Base-by-base conservation (phyloP, 2,797 vertebrate species). In the Caiman crocodilus region DNA sequence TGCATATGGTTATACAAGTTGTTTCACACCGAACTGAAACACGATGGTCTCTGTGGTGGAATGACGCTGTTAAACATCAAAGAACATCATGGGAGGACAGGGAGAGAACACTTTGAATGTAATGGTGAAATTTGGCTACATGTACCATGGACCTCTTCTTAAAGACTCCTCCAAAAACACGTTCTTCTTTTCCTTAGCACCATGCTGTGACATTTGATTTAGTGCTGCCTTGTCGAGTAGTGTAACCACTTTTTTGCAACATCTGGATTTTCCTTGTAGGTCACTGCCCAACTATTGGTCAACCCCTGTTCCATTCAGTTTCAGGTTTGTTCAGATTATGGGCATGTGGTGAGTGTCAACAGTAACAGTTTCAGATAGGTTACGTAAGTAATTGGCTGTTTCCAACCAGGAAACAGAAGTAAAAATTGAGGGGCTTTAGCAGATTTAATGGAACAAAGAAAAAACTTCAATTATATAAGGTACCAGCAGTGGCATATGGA, bases 171-270 rank as follows among this genome's bases (percentile, higher is more conserved):
- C 12, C 5, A 55, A 23, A 2, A 81, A 82, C 76, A 4, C 12
- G 35, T 91, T 85, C 28, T 50, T 8, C 84, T 16, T 55, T 77
- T 32, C 2, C 86, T 83, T 11, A 81, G 28, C 84, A 73, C 1
- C 3, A 32, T n/a, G 20, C 0, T 1, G 3, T 58, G 59, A 57
- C 25, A 23, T 0, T 50, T 1, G 30, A 61, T 88, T 77, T 83
- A 89, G 28, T 30, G 65, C 9, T 87, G 65, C 30, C 8, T 67
- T 63, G 15, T 35, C 71, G 8, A 14, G 25, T 2, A 79, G 11
- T 90, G 35, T 84, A 94, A 2, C 32, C 81, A 4, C 6, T 91
- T 85, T 91, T 85, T 50, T 91, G 12, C 78, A 71, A 23, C 14
- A 87, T 1, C 15, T 87, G 65, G n/a, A 67, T 32, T 67, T 67